These are phyloP conservation scores for Euphysa ruthae DNA, from an alignment of 30 jellyfish, hydroid and myxozoan genomes.

Conservation along the genomic window DNA sequence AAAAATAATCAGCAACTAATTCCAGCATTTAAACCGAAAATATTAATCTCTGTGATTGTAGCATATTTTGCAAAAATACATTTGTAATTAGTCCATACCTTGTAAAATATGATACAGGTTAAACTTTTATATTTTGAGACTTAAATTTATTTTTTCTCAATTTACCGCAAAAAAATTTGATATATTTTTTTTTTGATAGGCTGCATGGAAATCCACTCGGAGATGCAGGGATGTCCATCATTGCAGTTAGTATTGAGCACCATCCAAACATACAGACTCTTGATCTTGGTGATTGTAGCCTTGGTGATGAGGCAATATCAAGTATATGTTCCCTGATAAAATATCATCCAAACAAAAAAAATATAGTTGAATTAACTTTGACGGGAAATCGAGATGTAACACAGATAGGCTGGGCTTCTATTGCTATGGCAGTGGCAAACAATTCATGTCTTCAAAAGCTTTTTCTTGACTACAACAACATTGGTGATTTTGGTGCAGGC, in stretches of 20 bases:
- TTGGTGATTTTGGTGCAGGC: constrained; percentile 99
- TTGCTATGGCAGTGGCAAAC: constrained; percentile 90
- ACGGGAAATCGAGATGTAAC: constrained; percentile 82
- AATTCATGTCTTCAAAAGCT: constrained; percentile 48
- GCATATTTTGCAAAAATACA: too few species aligned
- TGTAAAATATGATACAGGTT: too few species aligned
- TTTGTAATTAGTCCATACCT: too few species aligned
- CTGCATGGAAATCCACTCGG: constrained; percentile 89
- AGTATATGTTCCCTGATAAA: constrained; percentile 47
- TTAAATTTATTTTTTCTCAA: too few species aligned
- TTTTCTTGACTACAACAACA: constrained; percentile 70
- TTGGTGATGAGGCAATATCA: constrained; percentile 77
- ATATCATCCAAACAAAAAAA: constrained; percentile 22
- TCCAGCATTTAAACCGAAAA: too few species aligned
- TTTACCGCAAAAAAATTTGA: too few species aligned
- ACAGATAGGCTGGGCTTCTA: constrained; percentile 93
- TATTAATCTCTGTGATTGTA: too few species aligned
- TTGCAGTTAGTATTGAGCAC: constrained; percentile 57
- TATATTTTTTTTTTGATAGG: too few species aligned
- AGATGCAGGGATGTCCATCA: constrained; percentile 85
- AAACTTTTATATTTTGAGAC: too few species aligned
- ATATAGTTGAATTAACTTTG: constrained; percentile 57
- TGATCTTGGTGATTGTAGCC: constrained; percentile 87
- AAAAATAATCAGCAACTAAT: too few species aligned
- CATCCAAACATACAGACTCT: constrained; percentile 82